Conservation (phyloP, 2,797 vertebrate genomes). For the Cyclura pinguis region DNA sequence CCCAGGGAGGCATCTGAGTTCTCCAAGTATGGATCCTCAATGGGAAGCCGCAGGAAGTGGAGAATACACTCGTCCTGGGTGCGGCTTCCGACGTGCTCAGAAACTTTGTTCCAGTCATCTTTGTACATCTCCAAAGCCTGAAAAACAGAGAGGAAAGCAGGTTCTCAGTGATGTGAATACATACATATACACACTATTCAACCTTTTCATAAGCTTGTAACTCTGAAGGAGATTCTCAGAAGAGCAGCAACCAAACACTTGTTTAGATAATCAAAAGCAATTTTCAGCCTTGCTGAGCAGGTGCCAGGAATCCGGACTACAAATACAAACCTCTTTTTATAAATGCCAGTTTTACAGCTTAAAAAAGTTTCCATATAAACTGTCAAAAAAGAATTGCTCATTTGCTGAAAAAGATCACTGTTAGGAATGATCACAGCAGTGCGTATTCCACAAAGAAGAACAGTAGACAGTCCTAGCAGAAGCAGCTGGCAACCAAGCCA, state of each 20-base stretch:
- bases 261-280: neutral
- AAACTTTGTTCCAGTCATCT: slow-evolving; percentile 99
- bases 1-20: slow-evolving; percentile 90
- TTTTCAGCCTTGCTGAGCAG: neutral
- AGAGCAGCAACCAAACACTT: neutral
- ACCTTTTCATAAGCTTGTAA: neutral
- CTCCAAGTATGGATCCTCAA: slow-evolving; percentile 96
- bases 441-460: neutral
- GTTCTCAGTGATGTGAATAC: neutral
- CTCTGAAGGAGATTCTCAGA: neutral
- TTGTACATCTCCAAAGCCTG: slow-evolving; percentile 98
- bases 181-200: neutral
- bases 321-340: neutral
- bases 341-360: neutral
- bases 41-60: slow-evolving; percentile 94
- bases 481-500: neutral
- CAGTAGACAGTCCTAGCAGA: neutral
- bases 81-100: slow-evolving; percentile 94
- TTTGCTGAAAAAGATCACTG: neutral
- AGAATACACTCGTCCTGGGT: slow-evolving; percentile 98
- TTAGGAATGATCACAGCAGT: neutral
- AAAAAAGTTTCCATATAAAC: neutral
- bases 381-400: neutral
- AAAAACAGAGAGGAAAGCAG: neutral
- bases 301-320: neutral